Base-by-base conservation (phyloP, 2,113 vertebrate species). In the Rhizomys pruinosus region DNA sequence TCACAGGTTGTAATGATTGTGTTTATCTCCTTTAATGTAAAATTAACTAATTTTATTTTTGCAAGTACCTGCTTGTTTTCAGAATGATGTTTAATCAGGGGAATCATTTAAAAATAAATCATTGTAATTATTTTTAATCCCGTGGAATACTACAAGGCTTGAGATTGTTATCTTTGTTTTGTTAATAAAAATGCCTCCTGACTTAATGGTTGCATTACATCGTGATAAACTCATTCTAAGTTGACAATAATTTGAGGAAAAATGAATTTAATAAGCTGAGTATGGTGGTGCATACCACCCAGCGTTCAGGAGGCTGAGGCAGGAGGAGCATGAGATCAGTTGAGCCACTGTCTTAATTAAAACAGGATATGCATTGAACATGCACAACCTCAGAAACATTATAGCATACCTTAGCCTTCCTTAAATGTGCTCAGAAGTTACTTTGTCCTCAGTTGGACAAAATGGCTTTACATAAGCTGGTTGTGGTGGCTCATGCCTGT, bases 1-100 rank as follows among this genome's bases (percentile, higher is more conserved):
- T 94, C 84, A 74, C 68, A 79, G 59, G 16, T 23, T 94, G 63
- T 92, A 86, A 93, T 89, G n/a, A 96, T 63, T n/a, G 52, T 90
- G 57, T 78, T 86, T 95, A 57, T 97, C 66, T 95, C 5, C n/a
- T 90, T 78, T 22, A 81, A 15, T 92, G 95, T 94, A 76, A 94
- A 66, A n/a, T 39, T 73, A 91, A 89, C 76, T 57, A 89, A 27
- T 27, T 61, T 80, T 81, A 63, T 63, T 81, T 63, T 23, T 10
- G 37, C 77, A 37, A 93, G 10, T 95, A 55, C 34, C 55, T 94
- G 71, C 69, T 96, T 95, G 27, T 88, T 94, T 93, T 88, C 92
- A 95, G 66, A 94, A 68, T 86, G 59, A 16, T 86, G 57, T 92
- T 82, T 92, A 81, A 47, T 85, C n/a, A 93, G 52, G 55, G 76